phyloP scores from a whole-genome alignment of 1,140 invertebrate species.

The Colletes gigas region DNA sequence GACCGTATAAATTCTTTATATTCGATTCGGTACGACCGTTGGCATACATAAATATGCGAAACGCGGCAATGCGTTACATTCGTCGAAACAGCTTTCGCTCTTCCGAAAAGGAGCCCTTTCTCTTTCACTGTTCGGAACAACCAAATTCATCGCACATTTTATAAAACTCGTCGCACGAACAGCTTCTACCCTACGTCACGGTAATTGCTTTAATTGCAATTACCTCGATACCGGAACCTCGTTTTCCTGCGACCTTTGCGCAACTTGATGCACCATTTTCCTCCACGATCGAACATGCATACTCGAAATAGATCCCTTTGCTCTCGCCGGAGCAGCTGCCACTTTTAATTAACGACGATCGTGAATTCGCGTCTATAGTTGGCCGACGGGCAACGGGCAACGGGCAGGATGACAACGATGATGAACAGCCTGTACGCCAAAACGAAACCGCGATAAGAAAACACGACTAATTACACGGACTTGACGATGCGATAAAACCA shows the following conservation, averaged over 20 bases:
- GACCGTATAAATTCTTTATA: neutral
- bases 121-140: neutral
- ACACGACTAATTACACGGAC: slow-evolving; percentile 55
- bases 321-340: slow-evolving; percentile 16
- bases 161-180: no score
- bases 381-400: slow-evolving; percentile 22
- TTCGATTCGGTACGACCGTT: neutral
- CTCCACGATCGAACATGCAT: neutral
- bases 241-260: neutral
- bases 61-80: neutral
- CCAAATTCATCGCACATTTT: no score
- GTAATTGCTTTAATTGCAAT: slow-evolving; percentile 19
- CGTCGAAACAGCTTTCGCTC: neutral
- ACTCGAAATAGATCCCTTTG: neutral
- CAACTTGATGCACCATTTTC: neutral
- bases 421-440: slow-evolving; percentile 4
- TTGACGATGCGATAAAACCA: slow-evolving; percentile 54
- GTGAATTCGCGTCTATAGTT: slow-evolving; percentile 64
- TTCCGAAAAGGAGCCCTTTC: neutral
- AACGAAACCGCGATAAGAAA: slow-evolving; percentile 43
- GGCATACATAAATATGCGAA: neutral
- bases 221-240: neutral
- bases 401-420: slow-evolving; percentile 28
- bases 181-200: neutral
- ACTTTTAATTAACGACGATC: slow-evolving; percentile 64